Evolutionary conservation across 2,113 vertebrate species (phyloP).

Genomic region (Oryzias javanicus): DNA sequence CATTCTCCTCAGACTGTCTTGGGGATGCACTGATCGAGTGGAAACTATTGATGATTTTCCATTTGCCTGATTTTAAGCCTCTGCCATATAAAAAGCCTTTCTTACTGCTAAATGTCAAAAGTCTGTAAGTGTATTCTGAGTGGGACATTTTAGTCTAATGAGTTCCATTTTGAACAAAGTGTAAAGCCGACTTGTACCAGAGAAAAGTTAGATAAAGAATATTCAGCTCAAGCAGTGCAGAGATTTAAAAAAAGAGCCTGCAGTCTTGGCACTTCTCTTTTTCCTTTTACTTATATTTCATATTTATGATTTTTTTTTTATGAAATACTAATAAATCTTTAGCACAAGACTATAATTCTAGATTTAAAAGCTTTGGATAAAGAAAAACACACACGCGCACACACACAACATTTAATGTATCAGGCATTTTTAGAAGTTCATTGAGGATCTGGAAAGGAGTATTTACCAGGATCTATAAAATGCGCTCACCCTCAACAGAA

Average conservation of each 20-base stretch:
- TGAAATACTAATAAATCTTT: background rate
- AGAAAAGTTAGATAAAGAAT: slow-evolving; percentile 18
- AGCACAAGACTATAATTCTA: too few species aligned
- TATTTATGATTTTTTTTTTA: slow-evolving; percentile 30
- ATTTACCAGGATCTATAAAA: too few species aligned
- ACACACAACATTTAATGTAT: background rate
- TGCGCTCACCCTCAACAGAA: too few species aligned
- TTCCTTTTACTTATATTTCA: slow-evolving; percentile 17
- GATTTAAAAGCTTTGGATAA: slow-evolving; percentile 7
- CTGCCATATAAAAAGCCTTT: slow-evolving; percentile 5
- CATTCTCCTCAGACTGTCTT: slow-evolving; percentile 6
- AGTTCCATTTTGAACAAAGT: slow-evolving; percentile 24
- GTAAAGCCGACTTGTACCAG: slow-evolving; percentile 1
- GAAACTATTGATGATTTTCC: background rate
- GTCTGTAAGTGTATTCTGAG: slow-evolving; percentile 10
- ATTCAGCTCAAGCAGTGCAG: slow-evolving; percentile 4
- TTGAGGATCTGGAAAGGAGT: too few species aligned
- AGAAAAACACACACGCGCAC: slow-evolving; percentile 30
- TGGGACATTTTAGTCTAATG: slow-evolving; percentile 2
- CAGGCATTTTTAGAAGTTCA: too few species aligned
- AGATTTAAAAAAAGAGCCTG: background rate
- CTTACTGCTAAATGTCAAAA: slow-evolving; percentile 5
- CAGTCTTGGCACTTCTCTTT: slow-evolving; percentile 20
- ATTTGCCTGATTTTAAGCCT: slow-evolving; percentile 15
- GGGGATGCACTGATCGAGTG: slow-evolving; percentile 9